Evolutionary conservation across 1,140 invertebrate genomes (phyloP), one percentile per base, ranked within the genome.

Genomic region (Gryon sp.): DNA sequence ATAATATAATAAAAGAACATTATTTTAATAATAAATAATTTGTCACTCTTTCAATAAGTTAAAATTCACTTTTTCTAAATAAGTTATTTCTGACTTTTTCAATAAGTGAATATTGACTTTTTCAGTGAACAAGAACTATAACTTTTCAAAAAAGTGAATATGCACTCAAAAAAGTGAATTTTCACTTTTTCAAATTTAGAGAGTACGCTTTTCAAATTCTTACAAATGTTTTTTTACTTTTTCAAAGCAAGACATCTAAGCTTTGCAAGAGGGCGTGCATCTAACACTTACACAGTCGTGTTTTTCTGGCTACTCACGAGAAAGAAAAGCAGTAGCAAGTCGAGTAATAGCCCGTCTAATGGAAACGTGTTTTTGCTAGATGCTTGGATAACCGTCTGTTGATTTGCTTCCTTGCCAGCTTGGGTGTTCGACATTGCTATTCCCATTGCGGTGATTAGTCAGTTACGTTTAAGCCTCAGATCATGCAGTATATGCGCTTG

Each of bases 371-470:
- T 79, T 78, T 81, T 78, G 70, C 62, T 24, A 45, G 60, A 68
- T 70, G 48, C 59, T 45, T 60, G 53, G 32, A 63, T 59, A 65
- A 68, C 50, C 76, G 63, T 78, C 70, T 65, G 59, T 65, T 62
- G 34, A 55, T 34, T 70, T 52, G 45, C 40, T 70, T 43, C 32
- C 55, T 59, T 19, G 34, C 63, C 62, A 46, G 57, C 70, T 28
- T 69, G 78, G 70, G 62, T 73, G 74, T 81, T 75, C 70, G 43
- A 75, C 75, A 70, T 62, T 55, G 70, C 50, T 36, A 69, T 69
- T 81, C 41, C 62, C 62, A 76, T 78, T 60, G 48, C 74, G 53
- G 65, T 76, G 80, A 81, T 81, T 80, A 81, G 75, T 76, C 62
- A 53, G 48, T 76, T 65, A 52, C 57, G 38, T 40, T 69, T 55